A percentile compares a stretch with the other conserved stretches of the same genome.
Evolutionary conservation across 2,113 vertebrate species (phyloP).

Genomic region (Nettapus auritus): DNA sequence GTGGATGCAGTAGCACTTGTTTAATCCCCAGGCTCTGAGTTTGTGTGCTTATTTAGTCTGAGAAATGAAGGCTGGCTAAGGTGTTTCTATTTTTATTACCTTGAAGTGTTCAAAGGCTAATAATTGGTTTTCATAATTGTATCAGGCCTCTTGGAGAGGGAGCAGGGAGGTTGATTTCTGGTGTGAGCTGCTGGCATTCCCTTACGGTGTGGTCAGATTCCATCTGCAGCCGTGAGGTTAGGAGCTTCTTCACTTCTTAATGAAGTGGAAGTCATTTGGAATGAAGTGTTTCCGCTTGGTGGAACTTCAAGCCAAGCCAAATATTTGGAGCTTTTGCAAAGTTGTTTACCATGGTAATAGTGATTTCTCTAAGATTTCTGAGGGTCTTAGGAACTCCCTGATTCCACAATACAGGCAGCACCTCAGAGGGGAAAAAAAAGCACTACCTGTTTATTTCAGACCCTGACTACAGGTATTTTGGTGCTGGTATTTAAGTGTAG

Average conservation of each 20-base stretch:
- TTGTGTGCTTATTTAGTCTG: neutral
- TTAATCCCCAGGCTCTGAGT: neutral
- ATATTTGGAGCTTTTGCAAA: neutral
- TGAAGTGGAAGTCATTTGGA: neutral
- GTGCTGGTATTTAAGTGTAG: no score
- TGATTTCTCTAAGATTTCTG: neutral
- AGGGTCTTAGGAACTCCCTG: neutral
- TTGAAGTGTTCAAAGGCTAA: neutral
- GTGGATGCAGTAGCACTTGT: neutral
- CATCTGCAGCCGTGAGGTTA: neutral
- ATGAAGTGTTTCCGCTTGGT: neutral
- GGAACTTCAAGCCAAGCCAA: neutral
- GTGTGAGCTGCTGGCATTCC: neutral
- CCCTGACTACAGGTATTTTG: neutral
- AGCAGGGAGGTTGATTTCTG: neutral
- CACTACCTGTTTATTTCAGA: neutral
- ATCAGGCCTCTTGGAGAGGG: neutral
- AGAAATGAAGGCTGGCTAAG: neutral
- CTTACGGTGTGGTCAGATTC: neutral
- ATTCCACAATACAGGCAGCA: neutral
- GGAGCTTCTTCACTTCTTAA: neutral
- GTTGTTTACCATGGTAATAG: neutral
- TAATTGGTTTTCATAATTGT: neutral
- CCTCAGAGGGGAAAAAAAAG: no score
- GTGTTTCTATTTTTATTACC: neutral